Evolutionary conservation across 2,888 invertebrate species (phyloP).

Genomic region (Nomada fabriciana): DNA sequence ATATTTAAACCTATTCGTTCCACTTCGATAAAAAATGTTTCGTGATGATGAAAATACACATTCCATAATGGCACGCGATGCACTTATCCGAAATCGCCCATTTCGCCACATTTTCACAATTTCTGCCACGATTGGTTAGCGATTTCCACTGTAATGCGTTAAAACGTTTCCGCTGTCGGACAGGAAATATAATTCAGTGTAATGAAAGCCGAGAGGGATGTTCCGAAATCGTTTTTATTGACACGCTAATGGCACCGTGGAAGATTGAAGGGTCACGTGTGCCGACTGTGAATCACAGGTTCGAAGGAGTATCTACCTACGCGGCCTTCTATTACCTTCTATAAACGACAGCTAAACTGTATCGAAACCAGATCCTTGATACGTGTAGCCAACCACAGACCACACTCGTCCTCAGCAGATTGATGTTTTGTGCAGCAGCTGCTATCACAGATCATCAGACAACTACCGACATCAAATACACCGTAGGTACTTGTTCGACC

Average conservation of each 20-base stretch:
- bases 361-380: slow-evolving; percentile 21
- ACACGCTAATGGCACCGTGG: slow-evolving; percentile 11
- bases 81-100: slow-evolving; percentile 29
- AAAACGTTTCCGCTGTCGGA: slow-evolving; percentile 27
- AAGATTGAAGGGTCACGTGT: slow-evolving; percentile 29
- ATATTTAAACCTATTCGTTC: slow-evolving; percentile 9
- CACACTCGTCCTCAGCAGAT: slow-evolving; percentile 36
- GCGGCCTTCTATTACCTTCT: slow-evolving; percentile 41
- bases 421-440: slow-evolving; percentile 35
- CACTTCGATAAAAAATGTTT: slow-evolving; percentile 16
- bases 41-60: slow-evolving; percentile 42
- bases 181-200: slow-evolving; percentile 30
- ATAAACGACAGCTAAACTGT: slow-evolving; percentile 39
- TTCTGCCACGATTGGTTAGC: slow-evolving; percentile 19
- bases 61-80: slow-evolving; percentile 35
- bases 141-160: slow-evolving; percentile 21
- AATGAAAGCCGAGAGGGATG: slow-evolving; percentile 18
- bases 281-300: slow-evolving; percentile 42
- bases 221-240: slow-evolving; percentile 10
- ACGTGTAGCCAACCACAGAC: slow-evolving; percentile 47
- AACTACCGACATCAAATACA: neutral
- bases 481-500: neutral
- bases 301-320: slow-evolving; percentile 30
- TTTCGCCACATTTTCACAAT: slow-evolving; percentile 29
- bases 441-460: neutral